Base-by-base conservation (phyloP, 1,140 invertebrate species). In the Heterodera carotae region DNA sequence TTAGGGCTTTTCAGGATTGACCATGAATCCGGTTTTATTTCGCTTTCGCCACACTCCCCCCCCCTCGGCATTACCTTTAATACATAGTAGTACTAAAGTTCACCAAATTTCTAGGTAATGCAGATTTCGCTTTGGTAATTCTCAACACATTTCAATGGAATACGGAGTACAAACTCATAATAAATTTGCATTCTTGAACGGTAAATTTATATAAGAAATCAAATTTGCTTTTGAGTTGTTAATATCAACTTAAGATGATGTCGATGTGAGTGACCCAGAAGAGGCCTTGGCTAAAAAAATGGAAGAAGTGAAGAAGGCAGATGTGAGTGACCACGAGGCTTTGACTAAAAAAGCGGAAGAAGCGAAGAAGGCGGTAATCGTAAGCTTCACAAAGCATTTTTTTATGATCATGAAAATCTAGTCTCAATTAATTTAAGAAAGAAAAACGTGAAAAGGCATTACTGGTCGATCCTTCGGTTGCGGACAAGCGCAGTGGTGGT, bases 131-230 rank as follows among this genome's bases (percentile, higher is more conserved):
- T 66, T 31, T 31, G 22, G 62, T 66, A 74, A 22, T 74, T 36
- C 15, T 39, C 71, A 69, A 4, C 29, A 56, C 27, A 53, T 29
- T 34, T 56, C 10, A 74, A 74, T 74, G 71, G 71, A 74, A 34
- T 74, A 74, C 71, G 71, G 71, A 74, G 71, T 74, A 27, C 43
- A 59, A 74, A 74, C 71, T 56, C 71, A 74, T 56, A 74, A 74
- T 29, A 74, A 74, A 60, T 74, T 74, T 33, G 71, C 71, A 29
- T 74, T 74, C 39, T 74, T 74, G 56, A 56, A 74, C 34, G 71
- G 71, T 74, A 33, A 15, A 18, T 72, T n/a, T n/a, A n/a, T n/a
- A n/a, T n/a, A n/a, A n/a, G n/a, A n/a, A n/a, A n/a, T 0, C 7
- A 25, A 12, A 1, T 59, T 7, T 31, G 59, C n/a, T 71, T 12